Evolutionary conservation across 1,140 invertebrate species (phyloP), one percentile per base, ranked within the genome.

Genomic region (Fopius arisanus): DNA sequence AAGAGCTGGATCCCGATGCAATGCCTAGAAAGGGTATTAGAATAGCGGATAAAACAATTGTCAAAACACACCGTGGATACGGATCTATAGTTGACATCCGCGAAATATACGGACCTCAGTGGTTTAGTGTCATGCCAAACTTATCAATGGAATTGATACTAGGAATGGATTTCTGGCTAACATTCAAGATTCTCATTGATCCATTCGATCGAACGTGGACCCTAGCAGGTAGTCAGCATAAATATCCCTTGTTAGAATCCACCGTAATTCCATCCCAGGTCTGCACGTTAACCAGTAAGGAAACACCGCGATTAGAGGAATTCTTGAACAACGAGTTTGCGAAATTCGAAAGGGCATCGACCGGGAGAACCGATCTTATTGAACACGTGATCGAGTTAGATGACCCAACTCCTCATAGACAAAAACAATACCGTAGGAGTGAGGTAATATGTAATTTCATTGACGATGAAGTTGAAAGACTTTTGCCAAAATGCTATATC

Each of bases 401-500:
- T 19, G 40, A 74, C 19, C 67, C 67, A 3, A 66, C 41, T 1
- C 73, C 73, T 2, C 59, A 73, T 26, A 40, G 75, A 21, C 75
- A 76, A 66, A 76, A 72, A 73, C 75, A 70, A 4, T 68, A 76
- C 19, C 48, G 70, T 7, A 19, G 70, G 66, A 76, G 66, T 26
- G 70, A 76, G 19, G n/a, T 69, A n/a, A n/a, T 76, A 29, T 66
- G 75, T 43, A 74, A 74, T 33, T 74, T 74, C 26, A 69, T 72
- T 37, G 31, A 73, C 41, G 16, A 76, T n/a, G 75, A 76, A 76
- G 70, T 72, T 6, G 75, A 72, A 29, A 72, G 75, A 19, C 31
- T 76, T 19, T 16, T 76, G 0, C 26, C 68, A 54, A 73, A 76
- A 26, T 26, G 41, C 6, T 76, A 73, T 33, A 28, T 73, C 10